phyloP scores from a whole-genome alignment of 2,113 vertebrate genomes.

The Sylvilagus bachmani region DNA sequence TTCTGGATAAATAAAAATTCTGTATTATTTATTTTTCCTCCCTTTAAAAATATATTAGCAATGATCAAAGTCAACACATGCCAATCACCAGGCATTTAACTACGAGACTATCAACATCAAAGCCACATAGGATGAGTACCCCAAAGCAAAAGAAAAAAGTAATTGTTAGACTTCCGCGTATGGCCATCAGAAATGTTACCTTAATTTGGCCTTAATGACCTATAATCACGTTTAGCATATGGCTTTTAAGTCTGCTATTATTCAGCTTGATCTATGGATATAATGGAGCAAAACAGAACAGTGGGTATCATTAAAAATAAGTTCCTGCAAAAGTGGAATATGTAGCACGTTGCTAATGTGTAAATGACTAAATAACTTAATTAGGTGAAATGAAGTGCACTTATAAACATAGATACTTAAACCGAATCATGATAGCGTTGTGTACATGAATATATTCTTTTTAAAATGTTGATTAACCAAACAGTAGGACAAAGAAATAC shows the following conservation, averaged over 20 bases:
- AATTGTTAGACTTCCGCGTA: slow-evolving; percentile 79
- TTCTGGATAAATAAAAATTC: slow-evolving; percentile 40
- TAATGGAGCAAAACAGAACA: slow-evolving; percentile 83
- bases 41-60: slow-evolving; percentile 63
- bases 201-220: slow-evolving; percentile 83
- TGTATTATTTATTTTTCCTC: not conserved
- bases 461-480: slow-evolving; percentile 84
- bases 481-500: slow-evolving; percentile 80
- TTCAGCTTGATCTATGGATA: slow-evolving; percentile 85
- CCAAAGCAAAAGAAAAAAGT: slow-evolving; percentile 68
- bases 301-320: slow-evolving; percentile 84
- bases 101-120: slow-evolving; percentile 56
- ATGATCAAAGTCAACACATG: slow-evolving; percentile 56
- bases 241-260: slow-evolving; percentile 81
- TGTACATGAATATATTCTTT: slow-evolving; percentile 84
- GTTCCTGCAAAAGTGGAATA: slow-evolving; percentile 87
- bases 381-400: slow-evolving; percentile 90
- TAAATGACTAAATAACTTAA: slow-evolving; percentile 91
- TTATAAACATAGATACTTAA: slow-evolving; percentile 87
- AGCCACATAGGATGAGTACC: slow-evolving; percentile 63
- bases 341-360: slow-evolving; percentile 86
- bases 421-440: slow-evolving; percentile 82
- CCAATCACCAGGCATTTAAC: slow-evolving; percentile 57
- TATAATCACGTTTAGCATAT: slow-evolving; percentile 82
- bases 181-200: slow-evolving; percentile 84